Evolutionary conservation across 2,797 vertebrate genomes (phyloP).

Genomic region (Sitta carolinensis): DNA sequence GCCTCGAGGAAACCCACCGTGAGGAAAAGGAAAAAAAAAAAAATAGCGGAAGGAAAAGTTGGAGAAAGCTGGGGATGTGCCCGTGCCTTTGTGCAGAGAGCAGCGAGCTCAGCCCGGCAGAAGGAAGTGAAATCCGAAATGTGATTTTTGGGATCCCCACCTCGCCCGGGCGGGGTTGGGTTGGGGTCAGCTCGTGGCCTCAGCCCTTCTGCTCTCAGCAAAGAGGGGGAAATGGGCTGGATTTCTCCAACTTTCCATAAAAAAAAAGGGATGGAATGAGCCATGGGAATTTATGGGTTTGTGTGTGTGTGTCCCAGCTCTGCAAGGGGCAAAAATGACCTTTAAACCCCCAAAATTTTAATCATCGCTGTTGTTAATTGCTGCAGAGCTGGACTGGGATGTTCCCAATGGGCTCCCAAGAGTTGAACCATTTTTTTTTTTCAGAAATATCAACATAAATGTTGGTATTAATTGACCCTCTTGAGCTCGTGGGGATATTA

Average conservation of each 20-base stretch:
- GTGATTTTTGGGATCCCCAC: neutral
- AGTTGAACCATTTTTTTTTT: neutral
- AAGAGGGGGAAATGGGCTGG: neutral
- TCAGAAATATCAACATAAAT: neutral
- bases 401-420: neutral
- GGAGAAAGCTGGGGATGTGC: neutral
- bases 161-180: accelerated
- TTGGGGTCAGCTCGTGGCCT: neutral
- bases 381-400: neutral
- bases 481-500: neutral
- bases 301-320: no score
- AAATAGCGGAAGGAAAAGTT: neutral
- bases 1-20: neutral
- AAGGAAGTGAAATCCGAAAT: neutral
- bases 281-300: neutral
- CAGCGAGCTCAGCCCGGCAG: neutral
- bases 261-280: neutral
- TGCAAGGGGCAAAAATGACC: neutral
- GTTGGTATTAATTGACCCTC: neutral
- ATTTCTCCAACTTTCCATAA: neutral
- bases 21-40: neutral
- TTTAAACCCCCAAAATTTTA: neutral
- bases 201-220: neutral
- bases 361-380: accelerated
- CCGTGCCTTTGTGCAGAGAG: neutral